Evolutionary conservation across 2,888 invertebrate genomes (phyloP), one percentile per base, ranked within the genome.

Genomic region (Ophraella communa): DNA sequence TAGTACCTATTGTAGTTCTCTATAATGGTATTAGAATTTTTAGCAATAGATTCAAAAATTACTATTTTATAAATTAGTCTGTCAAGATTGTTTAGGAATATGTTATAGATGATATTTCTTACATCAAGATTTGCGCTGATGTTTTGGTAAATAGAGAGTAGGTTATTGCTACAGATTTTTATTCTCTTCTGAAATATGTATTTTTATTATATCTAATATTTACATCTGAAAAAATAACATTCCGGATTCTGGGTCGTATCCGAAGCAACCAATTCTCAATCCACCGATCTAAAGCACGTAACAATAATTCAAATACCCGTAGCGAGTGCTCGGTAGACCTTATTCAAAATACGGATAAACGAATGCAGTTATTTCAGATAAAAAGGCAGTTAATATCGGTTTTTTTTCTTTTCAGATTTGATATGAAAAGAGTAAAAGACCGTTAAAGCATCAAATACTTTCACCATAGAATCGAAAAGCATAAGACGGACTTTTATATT

Each of bases 311-410:
- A 55, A 55, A 55, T 21, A 42, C 17, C 17, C 17, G 33, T 17
- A 20, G 14, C 52, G 17, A 52, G 17, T 17, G 23, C n/a, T 18
- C 18, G 33, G 11, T 42, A 55, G 55, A 55, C 24, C 55, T 53
- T 17, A 24, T 39, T 42, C 42, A 42, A 55, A 55, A 55, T 20
- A 42, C 14, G 42, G 11, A 49, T 51, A 39, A 51, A 59, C 51
- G 51, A 59, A 33, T 49, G 51, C 58, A 59, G 58, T 59, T 59
- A 49, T 49, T 51, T 51, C 23, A 24, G 51, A 59, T 44, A 27
- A 51, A 52, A 52, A 47, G 5, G 33, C 47, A 58, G 57, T 58
- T 49, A 58, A 58, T 58, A 58, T 57, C 21, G 57, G 47, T 17
- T 5, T 17, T 45, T 57, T 47, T 57, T 17, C 30, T 51, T 51